Conservation (phyloP, 2,888 invertebrate genomes). For the Tigriopus californicus region DNA sequence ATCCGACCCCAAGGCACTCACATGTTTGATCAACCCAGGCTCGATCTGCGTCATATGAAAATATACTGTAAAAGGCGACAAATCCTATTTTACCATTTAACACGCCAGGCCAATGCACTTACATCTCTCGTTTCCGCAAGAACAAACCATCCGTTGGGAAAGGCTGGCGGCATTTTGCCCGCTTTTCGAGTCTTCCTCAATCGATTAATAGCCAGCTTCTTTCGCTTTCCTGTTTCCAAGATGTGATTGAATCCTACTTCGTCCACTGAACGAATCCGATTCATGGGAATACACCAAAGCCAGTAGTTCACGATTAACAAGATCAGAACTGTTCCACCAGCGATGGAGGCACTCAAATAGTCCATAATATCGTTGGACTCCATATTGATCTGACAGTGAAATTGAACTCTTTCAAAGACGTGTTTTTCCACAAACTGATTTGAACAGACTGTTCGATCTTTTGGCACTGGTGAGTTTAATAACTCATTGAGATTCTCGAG, state of each 20-base stretch:
- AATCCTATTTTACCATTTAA: not conserved
- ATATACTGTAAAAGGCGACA: not conserved
- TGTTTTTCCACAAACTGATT: too few species aligned
- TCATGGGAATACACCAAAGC: constrained; percentile 6
- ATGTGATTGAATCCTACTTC: not conserved
- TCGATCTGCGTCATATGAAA: not conserved
- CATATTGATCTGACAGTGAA: too few species aligned
- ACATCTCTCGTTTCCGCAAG: constrained; percentile 47
- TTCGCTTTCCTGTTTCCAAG: constrained; percentile 15
- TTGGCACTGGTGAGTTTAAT: too few species aligned
- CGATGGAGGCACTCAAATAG: not conserved
- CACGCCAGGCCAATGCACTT: constrained; percentile 20
- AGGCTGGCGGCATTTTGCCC: constrained; percentile 57
- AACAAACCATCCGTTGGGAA: constrained; percentile 75
- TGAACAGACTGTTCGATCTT: too few species aligned
- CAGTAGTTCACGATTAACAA: not conserved
- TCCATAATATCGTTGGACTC: too few species aligned
- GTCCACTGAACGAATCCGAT: not conserved
- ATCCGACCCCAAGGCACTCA: constrained; percentile 5
- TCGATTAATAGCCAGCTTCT: constrained; percentile 24
- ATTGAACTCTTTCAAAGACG: too few species aligned
- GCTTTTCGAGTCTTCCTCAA: constrained; percentile 36
- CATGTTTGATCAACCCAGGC: not conserved
- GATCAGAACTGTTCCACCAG: not conserved
- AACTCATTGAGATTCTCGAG: too few species aligned